phyloP scores from a whole-genome alignment of 2,797 vertebrate genomes.

The Myoxocephalus aenaeus region DNA sequence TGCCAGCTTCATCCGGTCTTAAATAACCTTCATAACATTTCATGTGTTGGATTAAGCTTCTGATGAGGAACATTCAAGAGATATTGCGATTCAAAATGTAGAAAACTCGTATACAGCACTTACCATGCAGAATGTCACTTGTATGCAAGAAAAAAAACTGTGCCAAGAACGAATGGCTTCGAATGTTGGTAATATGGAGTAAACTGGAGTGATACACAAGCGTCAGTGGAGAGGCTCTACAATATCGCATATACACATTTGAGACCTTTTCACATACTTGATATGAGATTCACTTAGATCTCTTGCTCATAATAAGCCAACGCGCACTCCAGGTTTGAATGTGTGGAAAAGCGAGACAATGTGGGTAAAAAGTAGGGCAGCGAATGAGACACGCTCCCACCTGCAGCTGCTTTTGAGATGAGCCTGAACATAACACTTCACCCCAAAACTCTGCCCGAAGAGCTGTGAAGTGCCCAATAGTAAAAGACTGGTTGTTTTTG shows the following conservation, averaged over 20 bases:
- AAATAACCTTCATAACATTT: not conserved
- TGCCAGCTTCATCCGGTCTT: not conserved
- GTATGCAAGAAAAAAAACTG: not conserved
- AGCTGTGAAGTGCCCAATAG: constrained; percentile 40
- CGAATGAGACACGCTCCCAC: constrained; percentile 35
- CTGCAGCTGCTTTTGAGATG: constrained; percentile 32
- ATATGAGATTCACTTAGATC: constrained; percentile 13
- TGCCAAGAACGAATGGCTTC: not conserved
- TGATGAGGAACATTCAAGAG: not conserved
- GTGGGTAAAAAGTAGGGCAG: constrained; percentile 6
- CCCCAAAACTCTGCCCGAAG: constrained; percentile 36
- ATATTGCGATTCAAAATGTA: not conserved
- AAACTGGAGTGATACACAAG: not conserved
- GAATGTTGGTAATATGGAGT: too few relatives aligned
- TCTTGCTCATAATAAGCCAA: not conserved
- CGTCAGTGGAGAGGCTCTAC: not conserved
- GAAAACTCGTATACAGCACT: not conserved
- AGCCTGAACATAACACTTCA: constrained; percentile 44
- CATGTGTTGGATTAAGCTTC: not conserved
- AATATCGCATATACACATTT: constrained; percentile 15
- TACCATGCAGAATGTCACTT: not conserved
- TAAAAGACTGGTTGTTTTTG: constrained; percentile 32
- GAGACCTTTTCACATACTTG: constrained; percentile 18
- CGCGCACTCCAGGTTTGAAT: not conserved
- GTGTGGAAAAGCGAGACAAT: not conserved